These are phyloP conservation scores for Caenorhabditis sulstoni DNA, from an alignment of 2,888 invertebrate genomes.

Conservation along the genomic window DNA sequence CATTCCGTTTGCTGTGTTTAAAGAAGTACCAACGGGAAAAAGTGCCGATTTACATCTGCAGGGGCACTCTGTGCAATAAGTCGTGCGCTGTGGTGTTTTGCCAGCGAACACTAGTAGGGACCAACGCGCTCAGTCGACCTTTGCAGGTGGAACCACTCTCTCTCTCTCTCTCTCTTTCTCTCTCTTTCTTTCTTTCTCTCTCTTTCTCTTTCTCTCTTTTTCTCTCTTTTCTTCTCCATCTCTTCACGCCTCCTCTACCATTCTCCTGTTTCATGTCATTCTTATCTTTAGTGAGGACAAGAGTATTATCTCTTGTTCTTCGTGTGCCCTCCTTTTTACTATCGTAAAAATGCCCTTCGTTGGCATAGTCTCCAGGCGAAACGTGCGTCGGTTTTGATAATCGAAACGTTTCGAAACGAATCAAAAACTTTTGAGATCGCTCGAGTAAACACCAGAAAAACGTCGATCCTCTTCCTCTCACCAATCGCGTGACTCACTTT, in stretches of 20 bases:
- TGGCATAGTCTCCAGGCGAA: constrained; percentile 20
- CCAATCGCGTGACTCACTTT: constrained; percentile 11
- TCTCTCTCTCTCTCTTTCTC: neutral
- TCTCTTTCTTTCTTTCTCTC: neutral
- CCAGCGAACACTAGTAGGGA: too few relatives aligned
- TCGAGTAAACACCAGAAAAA: constrained; percentile 3
- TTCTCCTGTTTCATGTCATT: constrained; percentile 14
- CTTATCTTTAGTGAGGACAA: constrained; percentile 7
- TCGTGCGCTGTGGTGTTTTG: constrained; percentile 18
- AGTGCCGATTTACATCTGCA: too few relatives aligned
- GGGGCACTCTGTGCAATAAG: constrained; percentile 13
- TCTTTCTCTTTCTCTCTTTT: neutral
- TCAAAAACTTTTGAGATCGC: constrained; percentile 5
- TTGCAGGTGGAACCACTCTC: neutral
- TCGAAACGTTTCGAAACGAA: neutral
- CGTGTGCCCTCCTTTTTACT: constrained; percentile 12
- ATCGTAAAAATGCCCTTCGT: constrained; percentile 28
- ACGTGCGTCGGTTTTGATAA: constrained; percentile 3
- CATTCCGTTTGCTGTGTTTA: constrained; percentile 15
- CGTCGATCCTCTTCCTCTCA: neutral
- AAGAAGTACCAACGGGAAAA: too few relatives aligned
- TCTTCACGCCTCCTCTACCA: neutral
- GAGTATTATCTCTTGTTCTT: constrained; percentile 16
- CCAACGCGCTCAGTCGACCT: too few relatives aligned
- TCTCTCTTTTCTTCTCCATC: neutral